Evolutionary conservation across 2,888 invertebrate species (phyloP).

Genomic region (Dolichopus griseipennis): DNA sequence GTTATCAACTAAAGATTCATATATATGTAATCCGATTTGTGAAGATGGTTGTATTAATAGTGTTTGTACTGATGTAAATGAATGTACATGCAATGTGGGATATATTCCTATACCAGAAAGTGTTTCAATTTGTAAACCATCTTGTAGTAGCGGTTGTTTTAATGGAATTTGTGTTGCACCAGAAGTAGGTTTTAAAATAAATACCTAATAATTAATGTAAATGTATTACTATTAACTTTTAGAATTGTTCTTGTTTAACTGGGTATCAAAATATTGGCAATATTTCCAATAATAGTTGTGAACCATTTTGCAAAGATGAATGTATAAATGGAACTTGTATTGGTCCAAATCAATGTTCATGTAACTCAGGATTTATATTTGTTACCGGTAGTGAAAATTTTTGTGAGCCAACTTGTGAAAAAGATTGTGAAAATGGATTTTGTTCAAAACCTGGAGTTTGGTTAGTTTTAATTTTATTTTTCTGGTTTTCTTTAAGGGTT

Average conservation of each 20-base stretch:
- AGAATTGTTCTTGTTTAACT: constrained; percentile 29
- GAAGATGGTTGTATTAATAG: constrained; percentile 32
- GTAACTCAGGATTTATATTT: constrained; percentile 32
- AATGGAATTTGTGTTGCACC: constrained; percentile 29
- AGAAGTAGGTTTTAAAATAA: neutral
- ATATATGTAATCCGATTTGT: constrained; percentile 31
- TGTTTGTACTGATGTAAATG: constrained; percentile 42
- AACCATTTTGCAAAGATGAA: constrained; percentile 46
- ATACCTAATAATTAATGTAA: too few species aligned
- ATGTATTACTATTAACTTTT: neutral
- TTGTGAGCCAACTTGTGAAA: constrained; percentile 36
- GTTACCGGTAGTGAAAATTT: constrained; percentile 30
- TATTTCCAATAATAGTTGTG: constrained; percentile 35
- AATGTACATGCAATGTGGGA: constrained; percentile 45
- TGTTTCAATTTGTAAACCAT: constrained; percentile 30
- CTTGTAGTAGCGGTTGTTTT: constrained; percentile 33
- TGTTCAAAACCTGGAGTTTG: constrained; percentile 34
- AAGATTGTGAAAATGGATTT: constrained; percentile 41
- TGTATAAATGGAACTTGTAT: constrained; percentile 47
- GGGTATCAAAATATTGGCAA: constrained; percentile 30
- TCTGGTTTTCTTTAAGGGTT: neutral
- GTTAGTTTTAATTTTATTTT: constrained; percentile 10
- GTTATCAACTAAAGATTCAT: constrained; percentile 19
- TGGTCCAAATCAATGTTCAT: constrained; percentile 38
- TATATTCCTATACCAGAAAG: constrained; percentile 29